phyloP scores from a whole-genome alignment of 2,888 invertebrate genomes.

The Megastigmus dorsalis region DNA sequence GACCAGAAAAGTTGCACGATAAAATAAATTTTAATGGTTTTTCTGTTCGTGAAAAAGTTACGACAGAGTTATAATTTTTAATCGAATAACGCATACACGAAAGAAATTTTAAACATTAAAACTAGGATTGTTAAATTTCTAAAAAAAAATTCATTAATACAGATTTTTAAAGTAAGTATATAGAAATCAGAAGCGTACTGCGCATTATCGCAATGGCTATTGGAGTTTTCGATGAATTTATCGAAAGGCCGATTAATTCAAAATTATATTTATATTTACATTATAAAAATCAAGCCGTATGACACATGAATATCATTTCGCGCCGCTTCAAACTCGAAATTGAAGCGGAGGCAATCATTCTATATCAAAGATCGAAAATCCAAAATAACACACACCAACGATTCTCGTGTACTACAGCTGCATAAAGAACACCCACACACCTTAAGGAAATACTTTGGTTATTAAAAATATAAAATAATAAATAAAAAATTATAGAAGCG shows the following conservation, averaged over 20 bases:
- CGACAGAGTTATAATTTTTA: too few relatives aligned
- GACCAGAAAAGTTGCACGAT: conserved; percentile 45
- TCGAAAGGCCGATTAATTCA: background rate
- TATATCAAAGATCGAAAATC: conserved; percentile 23
- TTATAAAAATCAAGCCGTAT: background rate
- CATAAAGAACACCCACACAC: conserved; percentile 30
- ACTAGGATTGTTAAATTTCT: conserved; percentile 11
- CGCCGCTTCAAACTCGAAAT: conserved; percentile 18
- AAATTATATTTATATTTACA: conserved; percentile 11
- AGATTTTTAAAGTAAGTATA: too few relatives aligned
- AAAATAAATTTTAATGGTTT: conserved; percentile 8
- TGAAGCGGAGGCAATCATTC: conserved; percentile 8
- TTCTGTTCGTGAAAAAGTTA: background rate
- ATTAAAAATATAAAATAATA: conserved; percentile 29
- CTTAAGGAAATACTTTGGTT: conserved; percentile 32
- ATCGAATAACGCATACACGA: too few relatives aligned
- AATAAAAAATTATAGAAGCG: conserved; percentile 33
- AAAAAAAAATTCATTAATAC: too few relatives aligned
- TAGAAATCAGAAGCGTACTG: conserved; percentile 27
- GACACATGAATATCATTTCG: conserved; percentile 26
- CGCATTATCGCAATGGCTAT: conserved; percentile 6
- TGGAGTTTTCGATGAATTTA: conserved; percentile 18
- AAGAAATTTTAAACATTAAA: background rate
- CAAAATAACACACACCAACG: conserved; percentile 33
- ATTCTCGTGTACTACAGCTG: conserved; percentile 44